Base-by-base conservation (phyloP, 2,888 invertebrate species). In the Tolmerus cingulatus region DNA sequence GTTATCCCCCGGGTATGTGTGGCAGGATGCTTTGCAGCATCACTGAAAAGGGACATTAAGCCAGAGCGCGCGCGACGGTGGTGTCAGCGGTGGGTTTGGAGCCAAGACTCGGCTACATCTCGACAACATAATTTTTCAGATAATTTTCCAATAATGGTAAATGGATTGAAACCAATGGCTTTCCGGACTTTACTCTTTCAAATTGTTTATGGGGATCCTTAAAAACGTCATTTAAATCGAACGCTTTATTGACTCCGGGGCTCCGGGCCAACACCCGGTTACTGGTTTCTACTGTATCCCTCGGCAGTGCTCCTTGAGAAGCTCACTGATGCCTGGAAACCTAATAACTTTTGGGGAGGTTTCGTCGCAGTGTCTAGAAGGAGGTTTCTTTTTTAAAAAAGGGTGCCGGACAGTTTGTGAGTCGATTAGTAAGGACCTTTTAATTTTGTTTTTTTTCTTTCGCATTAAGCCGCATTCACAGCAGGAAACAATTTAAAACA, bases 71-170 rank as follows among this genome's bases (percentile, higher is more conserved):
- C 43, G 55, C n/a, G 19, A 3, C 8, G 55, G n/a, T 55, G 55
- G 55, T 55, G 55, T 55, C 55, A 55, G 66, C 66, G 5, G 23
- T 66, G 27, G 66, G 27, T n/a, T 43, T 43, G 40, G 40, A 43
- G 43, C 78, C 40, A 23, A 43, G 78, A 79, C 66, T 19, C 34
- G 27, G 66, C 27, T 51, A 79, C 51, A 51, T 79, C 8, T 79
- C 51, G 79, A 51, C 51, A 51, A 82, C 34, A 66, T 82, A 51
- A 82, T 82, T 82, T 82, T 82, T 66, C 57, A 82, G 82, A 82
- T 82, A 82, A 82, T 82, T 82, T 82, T 66, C 57, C 82, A 66
- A 82, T 82, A 82, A 82, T 82, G 82, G 82, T 57, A 82, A 82
- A 82, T 82, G 82, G 82, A 51, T 82, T 30, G 82, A 82, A 82